Evolutionary conservation across 2,797 vertebrate species (phyloP).

Genomic region (Luscinia luscinia): DNA sequence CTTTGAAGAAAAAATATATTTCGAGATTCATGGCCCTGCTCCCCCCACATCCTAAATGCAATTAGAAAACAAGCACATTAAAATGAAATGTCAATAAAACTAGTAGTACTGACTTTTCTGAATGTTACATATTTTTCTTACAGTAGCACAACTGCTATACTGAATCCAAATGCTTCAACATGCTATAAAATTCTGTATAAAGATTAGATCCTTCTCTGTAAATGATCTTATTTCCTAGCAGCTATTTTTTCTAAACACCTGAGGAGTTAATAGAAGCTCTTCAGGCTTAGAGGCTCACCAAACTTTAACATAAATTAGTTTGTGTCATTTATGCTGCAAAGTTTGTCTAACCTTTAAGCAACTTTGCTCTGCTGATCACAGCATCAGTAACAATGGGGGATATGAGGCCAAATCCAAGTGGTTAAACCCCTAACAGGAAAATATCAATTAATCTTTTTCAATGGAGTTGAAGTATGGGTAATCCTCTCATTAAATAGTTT

Average conservation of each 20-base stretch:
- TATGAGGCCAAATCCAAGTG: slow-evolving; percentile 78
- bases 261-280: slow-evolving; percentile 38
- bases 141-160: slow-evolving; percentile 24
- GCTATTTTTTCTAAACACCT: slow-evolving; percentile 46
- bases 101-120: slow-evolving; percentile 12
- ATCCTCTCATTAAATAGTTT: slow-evolving; percentile 90
- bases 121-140: slow-evolving; percentile 57
- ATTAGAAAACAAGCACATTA: slow-evolving; percentile 31
- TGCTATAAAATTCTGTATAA: slow-evolving; percentile 1
- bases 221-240: slow-evolving; percentile 48
- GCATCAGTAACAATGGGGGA: slow-evolving; percentile 78
- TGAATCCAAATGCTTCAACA: slow-evolving; percentile 32
- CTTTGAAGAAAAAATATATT: slow-evolving; percentile 78
- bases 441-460: slow-evolving; percentile 93
- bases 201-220: slow-evolving; percentile 12
- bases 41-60: background rate
- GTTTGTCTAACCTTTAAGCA: slow-evolving; percentile 79
- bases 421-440: slow-evolving; percentile 88
- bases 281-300: slow-evolving; percentile 42
- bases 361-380: slow-evolving; percentile 83
- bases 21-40: slow-evolving; percentile 63
- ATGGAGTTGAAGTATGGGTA: slow-evolving; percentile 87
- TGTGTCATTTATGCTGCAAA: slow-evolving; percentile 75
- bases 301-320: slow-evolving; percentile 72
- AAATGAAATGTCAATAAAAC: slow-evolving; percentile 65